Evolutionary conservation across 2,113 vertebrate species (phyloP), one percentile per base, ranked within the genome.

Genomic region (Lucifuga dentata): DNA sequence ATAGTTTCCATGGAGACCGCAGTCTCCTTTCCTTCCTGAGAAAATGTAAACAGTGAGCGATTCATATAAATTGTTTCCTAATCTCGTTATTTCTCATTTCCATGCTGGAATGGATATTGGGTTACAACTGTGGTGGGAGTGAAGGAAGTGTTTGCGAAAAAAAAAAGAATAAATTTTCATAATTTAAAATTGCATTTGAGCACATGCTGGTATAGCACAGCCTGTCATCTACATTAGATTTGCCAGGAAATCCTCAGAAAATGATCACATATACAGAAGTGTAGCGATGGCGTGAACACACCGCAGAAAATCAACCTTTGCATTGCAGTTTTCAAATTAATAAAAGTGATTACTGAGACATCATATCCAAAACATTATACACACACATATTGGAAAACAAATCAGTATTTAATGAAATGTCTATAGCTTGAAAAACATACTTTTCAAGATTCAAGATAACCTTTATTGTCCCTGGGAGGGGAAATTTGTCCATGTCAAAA

Each of bases 1-100:
- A 32, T 84, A 86, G 92, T 93, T 93, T 90, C 92, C 91, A 94
- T 93, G 91, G 92, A 78, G 88, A 93, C 90, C 17, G 26, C 72
- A 51, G 76, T 77, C 73, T 64, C 70, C 75, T 79, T 71, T 79
- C 82, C 82, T 74, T 86, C 78, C 65, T 58, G 64, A 81, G 80
- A 79, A 84, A 88, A 86, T 62, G 55, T 89, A 91, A 89, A 90
- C 87, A 88, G 76, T 51, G 68, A 85, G 70, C 23, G 75, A 93
- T 90, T 90, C 87, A 81, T 78, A 89, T 81, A 88, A 87, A 90
- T 89, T 90, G 91, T 89, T 90, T 91, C 86, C 83, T 90, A 91
- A 92, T 92, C 85, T 83, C 74, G 76, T 91, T 89, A 88, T 80
- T 88, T 78, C 83, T 90, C 77, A 90, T 93, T 92, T 91, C 66